Conservation (phyloP, 1,140 invertebrate species). For the Drosophila prosaltans region DNA sequence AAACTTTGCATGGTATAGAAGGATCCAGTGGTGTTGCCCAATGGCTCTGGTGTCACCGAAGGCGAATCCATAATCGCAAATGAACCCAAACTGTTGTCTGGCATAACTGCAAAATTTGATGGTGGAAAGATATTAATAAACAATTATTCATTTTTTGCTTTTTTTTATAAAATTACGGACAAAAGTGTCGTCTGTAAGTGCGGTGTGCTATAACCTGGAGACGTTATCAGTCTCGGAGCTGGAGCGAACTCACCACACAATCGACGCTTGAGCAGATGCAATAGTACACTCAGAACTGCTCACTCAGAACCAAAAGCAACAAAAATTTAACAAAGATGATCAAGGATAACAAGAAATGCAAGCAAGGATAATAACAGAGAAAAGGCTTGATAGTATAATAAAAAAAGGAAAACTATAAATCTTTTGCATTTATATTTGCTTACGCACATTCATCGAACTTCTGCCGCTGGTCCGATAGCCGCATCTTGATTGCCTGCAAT, state of each 20-base stretch:
- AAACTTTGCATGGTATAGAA: slow-evolving; percentile 80
- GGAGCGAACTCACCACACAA: slow-evolving; percentile 64
- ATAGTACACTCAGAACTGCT: slow-evolving; percentile 60
- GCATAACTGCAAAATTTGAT: slow-evolving; percentile 64
- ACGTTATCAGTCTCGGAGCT: neutral
- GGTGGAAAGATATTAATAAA: neutral
- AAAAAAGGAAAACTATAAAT: slow-evolving; percentile 4
- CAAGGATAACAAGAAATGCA: slow-evolving; percentile 38
- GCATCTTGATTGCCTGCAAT: slow-evolving; percentile 86
- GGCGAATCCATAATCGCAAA: slow-evolving; percentile 82
- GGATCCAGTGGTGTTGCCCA: slow-evolving; percentile 72
- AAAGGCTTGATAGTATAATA: slow-evolving; percentile 2
- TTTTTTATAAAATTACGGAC: neutral
- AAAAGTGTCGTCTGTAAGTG: slow-evolving; percentile 3
- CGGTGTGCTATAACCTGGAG: neutral
- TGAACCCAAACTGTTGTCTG: slow-evolving; percentile 58
- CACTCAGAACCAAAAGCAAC: slow-evolving; percentile 35
- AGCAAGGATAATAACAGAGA: slow-evolving; percentile 14
- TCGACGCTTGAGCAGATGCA: slow-evolving; percentile 63
- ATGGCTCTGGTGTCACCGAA: slow-evolving; percentile 71
- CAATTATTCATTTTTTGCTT: neutral
- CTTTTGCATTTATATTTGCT: slow-evolving; percentile 6
- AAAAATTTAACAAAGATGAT: slow-evolving; percentile 46
- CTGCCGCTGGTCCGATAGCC: slow-evolving; percentile 86
- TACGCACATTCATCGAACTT: slow-evolving; percentile 82